phyloP scores from a whole-genome alignment of 2,113 vertebrate genomes.

The Tetrax tetrax region DNA sequence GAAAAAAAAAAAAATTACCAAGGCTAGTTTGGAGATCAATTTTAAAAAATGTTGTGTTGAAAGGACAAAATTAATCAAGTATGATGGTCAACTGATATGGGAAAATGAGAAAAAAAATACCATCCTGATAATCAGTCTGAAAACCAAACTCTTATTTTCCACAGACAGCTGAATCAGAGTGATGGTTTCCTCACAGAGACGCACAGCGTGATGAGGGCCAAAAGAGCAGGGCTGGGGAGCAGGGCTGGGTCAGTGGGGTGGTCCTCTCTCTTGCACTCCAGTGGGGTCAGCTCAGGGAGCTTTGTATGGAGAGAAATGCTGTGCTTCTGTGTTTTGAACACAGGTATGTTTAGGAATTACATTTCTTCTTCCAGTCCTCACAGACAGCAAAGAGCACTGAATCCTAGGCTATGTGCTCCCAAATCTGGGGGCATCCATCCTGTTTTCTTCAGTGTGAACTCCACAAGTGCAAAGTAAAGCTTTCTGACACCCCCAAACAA shows the following conservation, averaged over 20 bases:
- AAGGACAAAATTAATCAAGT: background rate
- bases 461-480: background rate
- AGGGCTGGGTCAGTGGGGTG: no score
- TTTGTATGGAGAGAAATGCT: fast-evolving
- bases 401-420: background rate
- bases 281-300: background rate
- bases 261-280: background rate
- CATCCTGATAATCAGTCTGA: background rate
- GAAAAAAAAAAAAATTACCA: background rate
- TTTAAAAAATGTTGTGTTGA: background rate
- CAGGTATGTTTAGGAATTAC: background rate
- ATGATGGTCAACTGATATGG: background rate
- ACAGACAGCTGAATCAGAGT: background rate
- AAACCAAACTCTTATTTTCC: background rate
- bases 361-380: background rate
- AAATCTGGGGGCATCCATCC: background rate
- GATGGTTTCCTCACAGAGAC: background rate
- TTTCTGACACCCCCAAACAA: background rate
- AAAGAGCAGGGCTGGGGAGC: background rate
- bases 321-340: background rate
- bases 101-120: background rate
- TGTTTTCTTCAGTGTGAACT: background rate
- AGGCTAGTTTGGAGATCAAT: background rate
- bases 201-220: background rate
- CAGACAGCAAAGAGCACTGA: background rate